These are phyloP conservation scores for Drosophila nebulosa DNA, from an alignment of 1,140 invertebrate genomes.

Conservation along the genomic window DNA sequence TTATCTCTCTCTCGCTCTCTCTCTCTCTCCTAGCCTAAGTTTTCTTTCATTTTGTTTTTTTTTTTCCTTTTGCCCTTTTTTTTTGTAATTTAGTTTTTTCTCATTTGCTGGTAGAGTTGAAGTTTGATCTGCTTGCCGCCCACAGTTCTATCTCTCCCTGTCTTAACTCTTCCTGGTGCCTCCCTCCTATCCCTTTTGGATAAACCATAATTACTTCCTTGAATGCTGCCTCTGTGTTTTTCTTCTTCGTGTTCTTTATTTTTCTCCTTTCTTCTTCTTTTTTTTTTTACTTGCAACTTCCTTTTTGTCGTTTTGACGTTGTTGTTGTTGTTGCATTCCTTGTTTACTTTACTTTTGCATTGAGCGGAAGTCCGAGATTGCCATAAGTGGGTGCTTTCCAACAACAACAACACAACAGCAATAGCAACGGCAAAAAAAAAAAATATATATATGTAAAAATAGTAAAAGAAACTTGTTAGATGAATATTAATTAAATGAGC, in stretches of 20 bases:
- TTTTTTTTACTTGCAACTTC: constrained; percentile 12
- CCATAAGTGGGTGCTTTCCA: constrained; percentile 55
- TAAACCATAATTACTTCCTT: constrained; percentile 79
- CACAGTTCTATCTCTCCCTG: constrained; percentile 6
- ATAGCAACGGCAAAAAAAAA: constrained; percentile 9
- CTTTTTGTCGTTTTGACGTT: not conserved
- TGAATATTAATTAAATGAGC: constrained; percentile 78
- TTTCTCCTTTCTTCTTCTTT: constrained; percentile 21
- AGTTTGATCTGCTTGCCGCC: constrained; percentile 28
- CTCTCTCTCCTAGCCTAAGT: constrained; percentile 10
- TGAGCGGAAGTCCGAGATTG: constrained; percentile 65
- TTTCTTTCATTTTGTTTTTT: constrained; percentile 19
- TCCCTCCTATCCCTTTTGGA: too few species aligned
- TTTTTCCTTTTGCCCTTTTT: constrained; percentile 1
- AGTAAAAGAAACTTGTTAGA: constrained; percentile 39
- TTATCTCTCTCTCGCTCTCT: not conserved
- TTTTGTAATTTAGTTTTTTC: constrained; percentile 18
- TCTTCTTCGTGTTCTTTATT: constrained; percentile 30
- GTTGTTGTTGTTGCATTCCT: constrained; percentile 20
- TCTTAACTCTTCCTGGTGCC: constrained; percentile 21
- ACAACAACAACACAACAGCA: not conserved
- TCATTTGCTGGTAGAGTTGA: constrained; percentile 39
- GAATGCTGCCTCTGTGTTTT: constrained; percentile 63
- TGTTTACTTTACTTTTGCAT: constrained; percentile 22
- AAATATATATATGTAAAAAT: too few species aligned